Evolutionary conservation across 2,888 invertebrate species (phyloP), one percentile per base, ranked within the genome.

Genomic region (Clostera curtula): DNA sequence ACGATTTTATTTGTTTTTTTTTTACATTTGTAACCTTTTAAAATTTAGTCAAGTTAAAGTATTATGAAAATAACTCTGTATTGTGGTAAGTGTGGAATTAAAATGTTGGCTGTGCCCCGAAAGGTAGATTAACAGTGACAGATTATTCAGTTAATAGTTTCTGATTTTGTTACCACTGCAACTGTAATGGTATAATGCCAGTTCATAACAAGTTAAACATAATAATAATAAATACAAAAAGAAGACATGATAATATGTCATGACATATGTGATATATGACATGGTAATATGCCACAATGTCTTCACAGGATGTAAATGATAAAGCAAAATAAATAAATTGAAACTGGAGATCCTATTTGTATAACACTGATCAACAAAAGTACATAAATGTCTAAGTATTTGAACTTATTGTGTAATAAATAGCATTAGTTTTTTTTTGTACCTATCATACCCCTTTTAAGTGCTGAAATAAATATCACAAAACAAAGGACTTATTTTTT

Each of bases 381-480:
- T 67, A 68, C 66, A 67, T 62, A 57, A 59, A 57, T 56, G 44
- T 61, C 56, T 59, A 62, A 60, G 56, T 60, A 62, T 62, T 61
- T 60, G 48, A 56, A 64, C 56, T 52, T 62, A 56, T 60, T 55
- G 50, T 64, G 55, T 68, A 59, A 57, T 61, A 56, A 48, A 61
- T 66, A 70, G 59, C 49, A 50, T 57, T 67, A 65, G 63, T 53
- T 57, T 56, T 59, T 51, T 56, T 74, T 73, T 71, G 59, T 73
- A 73, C 70, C 66, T 64, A 59, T 62, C 62, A 58, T 68, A 68
- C 56, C 64, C 50, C 59, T 57, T 59, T 65, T 56, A 65, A 65
- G 55, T 69, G 67, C 66, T 70, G 61, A 69, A 74, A 69, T 71
- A 75, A 74, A 74, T 62, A 70, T 62, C 60, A 63, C 55, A 62